These are phyloP conservation scores for Drosophila histrio DNA, from an alignment of 2,888 invertebrate species.

Conservation along the genomic window DNA sequence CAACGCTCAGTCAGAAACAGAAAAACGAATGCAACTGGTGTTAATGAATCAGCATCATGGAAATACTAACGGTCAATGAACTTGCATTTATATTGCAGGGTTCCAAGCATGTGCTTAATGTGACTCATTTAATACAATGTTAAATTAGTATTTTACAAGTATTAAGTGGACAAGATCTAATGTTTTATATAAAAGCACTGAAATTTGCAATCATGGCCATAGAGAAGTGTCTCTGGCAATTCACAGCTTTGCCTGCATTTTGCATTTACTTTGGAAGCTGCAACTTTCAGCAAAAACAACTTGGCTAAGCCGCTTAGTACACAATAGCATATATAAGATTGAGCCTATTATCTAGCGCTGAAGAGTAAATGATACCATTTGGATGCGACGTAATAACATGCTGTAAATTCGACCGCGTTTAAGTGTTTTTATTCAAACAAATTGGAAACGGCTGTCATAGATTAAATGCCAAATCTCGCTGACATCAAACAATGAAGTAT, in stretches of 20 bases:
- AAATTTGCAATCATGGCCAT: constrained; percentile 14
- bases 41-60: constrained; percentile 6
- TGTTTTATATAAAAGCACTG: not conserved
- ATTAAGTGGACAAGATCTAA: not conserved
- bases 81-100: not conserved
- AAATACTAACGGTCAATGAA: constrained; percentile 33
- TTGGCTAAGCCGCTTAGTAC: constrained; percentile 69
- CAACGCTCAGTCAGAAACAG: constrained; percentile 19
- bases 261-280: constrained; percentile 53
- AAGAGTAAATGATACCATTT: constrained; percentile 23
- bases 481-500: constrained; percentile 55
- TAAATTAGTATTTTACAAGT: not conserved
- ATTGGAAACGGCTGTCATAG: not conserved
- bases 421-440: not conserved
- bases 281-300: constrained; percentile 41
- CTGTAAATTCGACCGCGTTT: not conserved
- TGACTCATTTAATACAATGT: not conserved
- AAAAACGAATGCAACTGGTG: constrained; percentile 21
- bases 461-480: constrained; percentile 24
- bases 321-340: constrained; percentile 46
- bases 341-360: constrained; percentile 47
- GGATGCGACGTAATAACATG: not conserved
- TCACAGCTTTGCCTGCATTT: constrained; percentile 42
- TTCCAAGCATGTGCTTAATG: not conserved
- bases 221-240: constrained; percentile 10